These are phyloP conservation scores for Busseola fusca DNA, from an alignment of 2,888 invertebrate genomes.

Conservation along the genomic window DNA sequence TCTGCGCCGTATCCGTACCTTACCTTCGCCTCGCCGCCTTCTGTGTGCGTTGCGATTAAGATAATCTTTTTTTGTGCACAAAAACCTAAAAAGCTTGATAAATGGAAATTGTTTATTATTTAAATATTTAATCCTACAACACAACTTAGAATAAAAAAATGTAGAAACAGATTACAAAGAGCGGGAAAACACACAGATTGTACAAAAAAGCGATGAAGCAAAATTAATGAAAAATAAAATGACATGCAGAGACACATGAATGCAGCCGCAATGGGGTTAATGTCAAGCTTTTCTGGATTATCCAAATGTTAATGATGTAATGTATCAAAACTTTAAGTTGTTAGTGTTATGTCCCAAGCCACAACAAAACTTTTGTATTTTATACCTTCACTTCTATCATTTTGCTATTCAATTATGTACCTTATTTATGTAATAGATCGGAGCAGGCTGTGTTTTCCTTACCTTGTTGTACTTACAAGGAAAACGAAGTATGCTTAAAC, in stretches of 20 bases:
- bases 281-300: slow-evolving; percentile 70
- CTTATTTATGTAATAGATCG: background rate
- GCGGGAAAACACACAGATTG: slow-evolving; percentile 53
- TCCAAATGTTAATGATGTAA: slow-evolving; percentile 74
- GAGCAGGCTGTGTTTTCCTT: background rate
- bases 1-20: too few species aligned
- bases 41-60: too few species aligned
- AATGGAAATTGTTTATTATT: background rate
- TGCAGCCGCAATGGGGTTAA: slow-evolving; percentile 86
- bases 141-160: slow-evolving; percentile 46
- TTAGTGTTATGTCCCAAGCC: slow-evolving; percentile 83
- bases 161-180: slow-evolving; percentile 53
- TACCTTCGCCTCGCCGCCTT: too few species aligned
- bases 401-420: slow-evolving; percentile 62
- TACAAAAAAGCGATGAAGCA: slow-evolving; percentile 62
- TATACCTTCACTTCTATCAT: slow-evolving; percentile 73
- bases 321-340: slow-evolving; percentile 63
- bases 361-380: slow-evolving; percentile 86
- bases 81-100: background rate
- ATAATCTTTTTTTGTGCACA: background rate
- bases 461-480: background rate
- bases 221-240: slow-evolving; percentile 63
- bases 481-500: background rate
- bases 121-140: slow-evolving; percentile 34
- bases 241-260: slow-evolving; percentile 73